These are phyloP conservation scores for Myopa tessellatipennis DNA, from an alignment of 2,888 invertebrate species.

Conservation along the genomic window DNA sequence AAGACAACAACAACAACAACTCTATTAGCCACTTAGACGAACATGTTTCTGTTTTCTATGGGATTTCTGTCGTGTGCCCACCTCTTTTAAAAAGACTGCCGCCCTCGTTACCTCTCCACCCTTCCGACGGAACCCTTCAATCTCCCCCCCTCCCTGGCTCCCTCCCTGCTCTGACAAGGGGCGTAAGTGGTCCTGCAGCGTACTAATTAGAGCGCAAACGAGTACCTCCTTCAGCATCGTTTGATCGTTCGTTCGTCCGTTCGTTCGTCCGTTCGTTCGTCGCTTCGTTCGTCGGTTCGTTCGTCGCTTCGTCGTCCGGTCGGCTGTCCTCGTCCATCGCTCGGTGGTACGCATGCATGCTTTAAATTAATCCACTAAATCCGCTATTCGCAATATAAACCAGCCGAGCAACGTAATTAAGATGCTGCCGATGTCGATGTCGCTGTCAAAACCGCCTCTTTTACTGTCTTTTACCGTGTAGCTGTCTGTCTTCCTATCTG, in stretches of 20 bases:
- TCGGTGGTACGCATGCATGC: constrained; percentile 31
- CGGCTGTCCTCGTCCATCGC: constrained; percentile 4
- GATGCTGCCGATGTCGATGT: constrained; percentile 13
- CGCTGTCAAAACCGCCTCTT: not conserved
- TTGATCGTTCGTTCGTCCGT: not conserved
- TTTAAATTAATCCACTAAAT: constrained; percentile 39
- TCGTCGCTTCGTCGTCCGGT: not conserved
- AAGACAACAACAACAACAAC: constrained; percentile 43
- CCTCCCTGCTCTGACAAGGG: not conserved
- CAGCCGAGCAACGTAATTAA: constrained; percentile 26
- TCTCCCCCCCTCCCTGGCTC: not conserved
- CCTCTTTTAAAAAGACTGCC: not conserved
- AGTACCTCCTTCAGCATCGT: constrained; percentile 3
- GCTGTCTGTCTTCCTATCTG: constrained; percentile 8
- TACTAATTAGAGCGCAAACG: constrained; percentile 24
- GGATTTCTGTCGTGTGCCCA: not conserved
- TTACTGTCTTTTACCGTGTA: constrained; percentile 49
- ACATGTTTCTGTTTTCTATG: not conserved
- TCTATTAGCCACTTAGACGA: constrained; percentile 8
- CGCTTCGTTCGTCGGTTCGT: not conserved
- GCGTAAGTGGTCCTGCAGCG: constrained; percentile 17
- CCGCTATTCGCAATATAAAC: constrained; percentile 38
- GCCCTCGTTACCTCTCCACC: not conserved
- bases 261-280: not conserved
- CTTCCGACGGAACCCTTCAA: not conserved